Evolutionary conservation across 37 sponge, comb jelly and placozoan species (phyloP), one percentile per base, ranked within the genome.

Genomic region (Halichondria panicea): DNA sequence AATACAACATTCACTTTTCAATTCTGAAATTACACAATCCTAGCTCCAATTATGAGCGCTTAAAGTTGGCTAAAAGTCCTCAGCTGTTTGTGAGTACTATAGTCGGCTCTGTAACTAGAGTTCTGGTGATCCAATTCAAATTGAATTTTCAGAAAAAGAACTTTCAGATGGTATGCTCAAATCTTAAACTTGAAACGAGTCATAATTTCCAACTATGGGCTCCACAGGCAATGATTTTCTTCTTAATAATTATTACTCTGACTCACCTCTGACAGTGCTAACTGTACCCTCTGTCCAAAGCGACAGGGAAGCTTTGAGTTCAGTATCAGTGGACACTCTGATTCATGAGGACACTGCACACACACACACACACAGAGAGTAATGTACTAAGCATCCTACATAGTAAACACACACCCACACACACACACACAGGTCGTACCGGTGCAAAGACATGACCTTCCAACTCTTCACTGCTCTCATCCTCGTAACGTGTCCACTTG

Each of bases 321-420:
- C 3, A 43, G 5, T 3, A 53, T n/a, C 18, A 76, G 60, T 7
- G 96, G 96, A 79, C 96, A 95, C 7, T 13, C 22, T 8, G 27
- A 43, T 25, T 85, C 90, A 74, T 95, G 96, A 4, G 93, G 88
- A 82, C 96, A 95, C 90, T 92, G 73, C 25, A 41, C 25, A 22
- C 7, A 59, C 25, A 12, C 12, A n/a, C 12, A 59, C 15, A 48
- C 52, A 48, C 11, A 48, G 13, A 48, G 11, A 18, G 13, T 15
- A 48, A 18, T 48, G 52, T 15, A 15, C 52, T 48, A 48, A 48
- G 11, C 52, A 48, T 18, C 27, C 7, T 59, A 59, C 25, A 11
- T 22, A 8, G 36, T 27, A 21, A 37, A 35, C 66, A 64, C 66
- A 64, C 9, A 9, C 9, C 39, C 7, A 8, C 9, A 59, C 27